These are phyloP conservation scores for Thripadectes ignobilis DNA, from an alignment of 2,797 vertebrate genomes.

Conservation along the genomic window DNA sequence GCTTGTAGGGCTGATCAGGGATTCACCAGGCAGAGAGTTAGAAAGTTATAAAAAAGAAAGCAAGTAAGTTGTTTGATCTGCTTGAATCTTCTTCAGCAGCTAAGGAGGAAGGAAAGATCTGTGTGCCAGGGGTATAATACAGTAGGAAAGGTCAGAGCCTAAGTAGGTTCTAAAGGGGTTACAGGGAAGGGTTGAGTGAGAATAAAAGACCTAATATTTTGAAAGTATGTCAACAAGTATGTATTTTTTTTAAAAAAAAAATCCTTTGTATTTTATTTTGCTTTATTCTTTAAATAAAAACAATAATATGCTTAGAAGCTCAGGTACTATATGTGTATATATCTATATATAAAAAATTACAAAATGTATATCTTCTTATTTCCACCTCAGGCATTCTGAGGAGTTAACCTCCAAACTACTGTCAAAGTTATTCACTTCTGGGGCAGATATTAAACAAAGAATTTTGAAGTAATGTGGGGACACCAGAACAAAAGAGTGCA, in stretches of 20 bases:
- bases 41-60: slow-evolving; percentile 22
- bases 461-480: not conserved
- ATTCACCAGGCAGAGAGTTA: slow-evolving; percentile 9
- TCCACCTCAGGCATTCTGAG: not conserved
- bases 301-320: not conserved
- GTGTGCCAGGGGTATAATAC: not conserved
- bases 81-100: not conserved
- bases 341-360: no score
- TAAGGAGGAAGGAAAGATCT: not conserved
- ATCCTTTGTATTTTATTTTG: not conserved
- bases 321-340: not conserved
- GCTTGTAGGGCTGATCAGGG: slow-evolving; percentile 29
- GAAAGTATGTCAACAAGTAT: not conserved
- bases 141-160: not conserved
- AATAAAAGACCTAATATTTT: not conserved
- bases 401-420: not conserved
- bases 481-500: not conserved
- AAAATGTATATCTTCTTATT: not conserved
- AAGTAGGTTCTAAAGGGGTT: not conserved
- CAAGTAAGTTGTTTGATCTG: slow-evolving; percentile 18
- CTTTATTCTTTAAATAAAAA: not conserved
- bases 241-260: not conserved
- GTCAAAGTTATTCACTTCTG: not conserved
- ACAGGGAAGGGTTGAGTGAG: not conserved
- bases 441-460: not conserved